Base-by-base conservation (phyloP, 2,888 invertebrate genomes). In the Aplocera efformata region DNA sequence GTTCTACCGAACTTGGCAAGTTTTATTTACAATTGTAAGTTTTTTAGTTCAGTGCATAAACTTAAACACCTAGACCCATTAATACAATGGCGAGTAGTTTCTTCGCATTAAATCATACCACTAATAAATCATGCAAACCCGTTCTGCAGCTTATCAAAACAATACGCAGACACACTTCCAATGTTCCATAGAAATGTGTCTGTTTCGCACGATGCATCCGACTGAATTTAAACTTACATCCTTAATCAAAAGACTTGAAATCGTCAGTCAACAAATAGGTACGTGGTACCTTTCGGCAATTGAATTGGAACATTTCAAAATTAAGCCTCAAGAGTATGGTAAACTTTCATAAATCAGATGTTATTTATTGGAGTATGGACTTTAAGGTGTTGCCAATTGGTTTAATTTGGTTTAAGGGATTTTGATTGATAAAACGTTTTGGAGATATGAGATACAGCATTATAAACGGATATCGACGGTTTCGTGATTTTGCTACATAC, bases 81-180 rank as follows among this genome's bases (percentile, higher is more conserved):
- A 81, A 76, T 79, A 76, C 74, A 74, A 72, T 77, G 64, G 72
- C 78, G 72, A 83, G 81, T 86, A 81, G 84, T 86, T 84, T 85
- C 85, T 86, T 88, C 88, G 78, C 83, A 81, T 88, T 88, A 88
- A 88, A 89, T 89, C 88, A 88, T 79, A 77, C 79, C 68, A 73
- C 72, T 73, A 77, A 82, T 88, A 89, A 88, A 88, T 89, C 84
- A 79, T 62, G 63, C 76, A 78, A 88, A 89, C 89, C 80, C 80
- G 89, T 86, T 88, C 73, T 73, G 68, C 84, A 86, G 85, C 88
- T 85, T 88, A 88, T 89, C 88, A 88, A 88, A 88, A 88, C 88
- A 88, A 88, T 88, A 85, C 85, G 77, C 86, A 84, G 83, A 85
- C 85, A 88, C 85, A 85, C 83, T 88, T 86, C 77, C 67, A 77